Evolutionary conservation across 1,140 invertebrate species (phyloP).

Genomic region (Melipona quadrifasciata): DNA sequence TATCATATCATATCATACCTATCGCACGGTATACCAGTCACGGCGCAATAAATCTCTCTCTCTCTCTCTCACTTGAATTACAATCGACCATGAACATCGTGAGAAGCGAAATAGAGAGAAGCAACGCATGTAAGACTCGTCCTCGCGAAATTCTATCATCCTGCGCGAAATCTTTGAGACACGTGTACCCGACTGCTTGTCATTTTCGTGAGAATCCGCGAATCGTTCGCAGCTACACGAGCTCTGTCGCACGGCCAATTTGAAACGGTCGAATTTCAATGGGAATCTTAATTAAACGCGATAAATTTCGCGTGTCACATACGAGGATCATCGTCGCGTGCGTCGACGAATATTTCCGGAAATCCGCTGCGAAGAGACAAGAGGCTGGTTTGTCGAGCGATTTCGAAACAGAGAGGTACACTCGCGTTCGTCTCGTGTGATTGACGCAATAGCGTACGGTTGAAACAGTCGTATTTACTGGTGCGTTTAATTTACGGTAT

Average conservation of each 20-base stretch:
- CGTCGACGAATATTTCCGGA: not conserved
- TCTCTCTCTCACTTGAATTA: not conserved
- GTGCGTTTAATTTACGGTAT: not conserved
- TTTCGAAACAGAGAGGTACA: not conserved
- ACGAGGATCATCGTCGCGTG: not conserved
- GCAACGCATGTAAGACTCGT: not conserved
- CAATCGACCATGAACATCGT: not conserved
- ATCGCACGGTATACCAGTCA: not conserved
- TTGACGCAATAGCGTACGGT: not conserved
- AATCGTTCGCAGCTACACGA: slow-evolving; percentile 31
- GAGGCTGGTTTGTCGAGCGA: not conserved
- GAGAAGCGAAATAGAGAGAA: not conserved
- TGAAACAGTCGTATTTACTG: not conserved
- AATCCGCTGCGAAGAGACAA: not conserved
- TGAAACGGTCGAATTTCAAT: slow-evolving; percentile 56
- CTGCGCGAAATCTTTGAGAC: not conserved
- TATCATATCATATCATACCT: not conserved
- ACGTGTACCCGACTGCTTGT: slow-evolving; percentile 5
- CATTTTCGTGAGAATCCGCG: slow-evolving; percentile 35
- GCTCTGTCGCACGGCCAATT: not conserved
- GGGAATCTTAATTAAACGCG: slow-evolving; percentile 65
- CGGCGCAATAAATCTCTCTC: not conserved
- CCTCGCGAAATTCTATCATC: not conserved
- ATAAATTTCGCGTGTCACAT: slow-evolving; percentile 48
- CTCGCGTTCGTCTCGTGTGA: not conserved